Evolutionary conservation across 2,888 invertebrate species (phyloP).

Genomic region (Lymantria dispar): DNA sequence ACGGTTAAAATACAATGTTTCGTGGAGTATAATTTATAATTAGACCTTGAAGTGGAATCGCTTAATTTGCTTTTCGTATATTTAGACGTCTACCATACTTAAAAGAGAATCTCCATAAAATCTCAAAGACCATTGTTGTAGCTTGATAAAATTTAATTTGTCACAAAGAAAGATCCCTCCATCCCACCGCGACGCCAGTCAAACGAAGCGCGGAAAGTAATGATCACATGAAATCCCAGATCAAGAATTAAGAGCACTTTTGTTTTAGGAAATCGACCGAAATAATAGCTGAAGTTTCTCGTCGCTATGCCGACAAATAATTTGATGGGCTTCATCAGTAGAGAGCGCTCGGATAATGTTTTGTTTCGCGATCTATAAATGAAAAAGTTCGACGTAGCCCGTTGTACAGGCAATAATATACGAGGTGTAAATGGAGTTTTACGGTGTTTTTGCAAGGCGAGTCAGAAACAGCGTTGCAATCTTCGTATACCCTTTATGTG

Average conservation of each 20-base stretch:
- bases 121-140: conserved; percentile 49
- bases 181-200: conserved; percentile 38
- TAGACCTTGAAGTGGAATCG: conserved; percentile 42
- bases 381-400: conserved; percentile 46
- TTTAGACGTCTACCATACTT: conserved; percentile 41
- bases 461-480: conserved; percentile 59
- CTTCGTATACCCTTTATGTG: conserved; percentile 66
- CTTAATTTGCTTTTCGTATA: conserved; percentile 51
- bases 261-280: conserved; percentile 72
- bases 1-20: conserved; percentile 23
- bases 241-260: conserved; percentile 72
- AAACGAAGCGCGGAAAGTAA: conserved; percentile 67
- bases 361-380: conserved; percentile 46
- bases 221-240: conserved; percentile 72
- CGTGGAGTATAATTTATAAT: conserved; percentile 45
- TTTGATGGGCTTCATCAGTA: conserved; percentile 70
- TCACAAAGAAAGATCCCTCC: conserved; percentile 46
- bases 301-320: conserved; percentile 73
- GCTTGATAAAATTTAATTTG: conserved; percentile 62
- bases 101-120: conserved; percentile 53
- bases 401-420: conserved; percentile 28
- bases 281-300: conserved; percentile 71
- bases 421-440: conserved; percentile 49
- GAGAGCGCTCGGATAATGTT: conserved; percentile 61
- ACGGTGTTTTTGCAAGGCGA: conserved; percentile 50